Percentiles rank a stretch among this genome's conserved stretches.
Evolutionary conservation across 2,888 invertebrate species (phyloP).

Genomic region (Dyspetes luteomarginatus): DNA sequence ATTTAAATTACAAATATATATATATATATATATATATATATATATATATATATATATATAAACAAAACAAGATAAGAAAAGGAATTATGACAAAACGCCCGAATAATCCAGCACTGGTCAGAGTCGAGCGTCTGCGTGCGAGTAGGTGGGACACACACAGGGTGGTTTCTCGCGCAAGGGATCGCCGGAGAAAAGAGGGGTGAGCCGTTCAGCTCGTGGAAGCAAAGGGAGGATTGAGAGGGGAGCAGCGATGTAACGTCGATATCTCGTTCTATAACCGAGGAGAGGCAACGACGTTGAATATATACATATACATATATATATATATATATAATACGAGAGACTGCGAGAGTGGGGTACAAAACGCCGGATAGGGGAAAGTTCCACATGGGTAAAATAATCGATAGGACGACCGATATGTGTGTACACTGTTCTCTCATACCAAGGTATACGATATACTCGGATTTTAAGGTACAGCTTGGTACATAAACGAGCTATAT

Average conservation of each 20-base stretch:
- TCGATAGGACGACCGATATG: conserved; percentile 83
- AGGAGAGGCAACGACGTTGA: conserved; percentile 71
- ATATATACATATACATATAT: no score
- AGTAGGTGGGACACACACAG: conserved; percentile 47
- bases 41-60: no score
- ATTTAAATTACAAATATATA: no score
- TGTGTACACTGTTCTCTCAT: conserved; percentile 66
- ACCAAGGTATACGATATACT: conserved; percentile 15
- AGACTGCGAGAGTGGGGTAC: no score
- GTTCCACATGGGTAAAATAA: conserved; percentile 82
- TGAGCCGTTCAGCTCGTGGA: background rate
- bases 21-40: no score
- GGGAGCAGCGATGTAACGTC: conserved; percentile 81
- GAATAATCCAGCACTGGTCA: conserved; percentile 59
- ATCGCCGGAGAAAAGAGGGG: background rate
- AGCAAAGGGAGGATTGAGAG: conserved; percentile 33
- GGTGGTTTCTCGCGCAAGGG: conserved; percentile 25
- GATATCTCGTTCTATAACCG: conserved; percentile 82
- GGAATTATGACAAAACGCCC: conserved; percentile 17
- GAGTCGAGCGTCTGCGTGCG: conserved; percentile 56
- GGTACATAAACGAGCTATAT: no score
- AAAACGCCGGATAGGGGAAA: conserved; percentile 77
- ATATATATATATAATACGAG: no score
- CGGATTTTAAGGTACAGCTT: background rate
- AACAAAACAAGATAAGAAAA: background rate